These are phyloP conservation scores for Melanostoma scalare DNA, from an alignment of 2,888 invertebrate genomes.

Conservation along the genomic window DNA sequence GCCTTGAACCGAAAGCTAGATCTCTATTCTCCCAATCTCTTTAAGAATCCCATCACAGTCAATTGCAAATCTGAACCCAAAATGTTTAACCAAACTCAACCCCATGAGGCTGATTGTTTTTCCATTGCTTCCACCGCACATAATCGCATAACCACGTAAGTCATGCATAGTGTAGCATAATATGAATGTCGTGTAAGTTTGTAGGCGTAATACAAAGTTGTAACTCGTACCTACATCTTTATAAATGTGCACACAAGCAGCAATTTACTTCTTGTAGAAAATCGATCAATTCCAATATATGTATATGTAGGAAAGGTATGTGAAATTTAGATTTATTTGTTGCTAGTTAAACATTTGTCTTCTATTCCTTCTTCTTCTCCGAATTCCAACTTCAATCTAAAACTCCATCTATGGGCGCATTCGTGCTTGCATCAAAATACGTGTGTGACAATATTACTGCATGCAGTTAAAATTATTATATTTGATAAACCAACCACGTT, in stretches of 20 bases:
- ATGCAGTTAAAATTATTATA: slow-evolving; percentile 57
- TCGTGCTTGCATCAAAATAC: slow-evolving; percentile 51
- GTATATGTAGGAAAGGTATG: slow-evolving; percentile 41
- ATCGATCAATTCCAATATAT: slow-evolving; percentile 60
- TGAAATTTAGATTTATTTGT: slow-evolving; percentile 63
- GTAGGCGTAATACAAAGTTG: no score
- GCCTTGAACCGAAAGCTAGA: no score
- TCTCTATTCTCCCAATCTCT: no score
- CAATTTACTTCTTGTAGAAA: slow-evolving; percentile 60
- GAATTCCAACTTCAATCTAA: background rate
- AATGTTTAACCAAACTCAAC: slow-evolving; percentile 41
- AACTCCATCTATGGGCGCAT: slow-evolving; percentile 33
- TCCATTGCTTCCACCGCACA: background rate
- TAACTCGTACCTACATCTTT: background rate
- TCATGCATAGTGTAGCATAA: no score
- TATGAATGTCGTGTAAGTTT: no score
- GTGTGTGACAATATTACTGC: slow-evolving; percentile 54
- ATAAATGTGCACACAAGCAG: slow-evolving; percentile 51
- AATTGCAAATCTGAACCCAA: background rate
- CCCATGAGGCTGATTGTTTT: slow-evolving; percentile 29
- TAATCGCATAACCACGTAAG: no score
- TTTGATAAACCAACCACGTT: slow-evolving; percentile 63
- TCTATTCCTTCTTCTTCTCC: background rate
- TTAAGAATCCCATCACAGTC: no score
- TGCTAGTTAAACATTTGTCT: slow-evolving; percentile 24